Evolutionary conservation across 1,140 invertebrate genomes (phyloP).

Genomic region (Dufourea novaeangliae): DNA sequence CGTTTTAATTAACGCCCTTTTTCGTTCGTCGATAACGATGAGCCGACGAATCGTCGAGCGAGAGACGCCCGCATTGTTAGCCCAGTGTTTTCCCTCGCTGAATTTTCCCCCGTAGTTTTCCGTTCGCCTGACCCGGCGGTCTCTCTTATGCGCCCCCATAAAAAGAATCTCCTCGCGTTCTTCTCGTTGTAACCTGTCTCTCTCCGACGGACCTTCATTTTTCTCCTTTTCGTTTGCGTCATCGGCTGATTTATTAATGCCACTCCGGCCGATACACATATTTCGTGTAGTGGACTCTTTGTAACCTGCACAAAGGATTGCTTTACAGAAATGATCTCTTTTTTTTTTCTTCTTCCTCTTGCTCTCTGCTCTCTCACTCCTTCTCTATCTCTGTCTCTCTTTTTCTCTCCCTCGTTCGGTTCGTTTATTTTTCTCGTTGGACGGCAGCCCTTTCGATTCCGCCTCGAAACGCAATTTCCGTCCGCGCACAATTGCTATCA

Average conservation of each 20-base stretch:
- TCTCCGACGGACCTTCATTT: background rate
- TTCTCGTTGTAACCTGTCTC: background rate
- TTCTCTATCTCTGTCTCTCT: constrained; percentile 13
- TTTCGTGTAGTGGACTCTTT: background rate
- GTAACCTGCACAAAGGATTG: constrained; percentile 4
- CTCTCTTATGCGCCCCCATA: background rate
- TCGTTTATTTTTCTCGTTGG: constrained; percentile 24
- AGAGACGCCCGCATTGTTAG: background rate
- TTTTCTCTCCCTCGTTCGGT: background rate
- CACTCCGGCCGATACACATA: background rate
- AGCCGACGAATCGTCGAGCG: background rate
- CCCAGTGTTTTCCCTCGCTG: background rate
- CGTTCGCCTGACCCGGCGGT: too few species aligned
- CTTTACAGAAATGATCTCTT: constrained; percentile 30
- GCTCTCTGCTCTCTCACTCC: too few species aligned
- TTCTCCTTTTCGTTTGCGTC: background rate
- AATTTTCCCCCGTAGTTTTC: too few species aligned
- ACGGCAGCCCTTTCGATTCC: constrained; percentile 21
- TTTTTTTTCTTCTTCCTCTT: background rate
- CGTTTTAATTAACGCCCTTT: constrained; percentile 12
- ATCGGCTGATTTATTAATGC: background rate
- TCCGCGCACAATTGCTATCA: constrained; percentile 37
- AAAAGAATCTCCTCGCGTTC: background rate
- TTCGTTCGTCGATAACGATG: background rate
- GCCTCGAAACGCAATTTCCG: constrained; percentile 37